A percentile compares a stretch with the other conserved stretches of the same genome.
Conservation (phyloP, 1,140 invertebrate species). For the Berghia stephanieae region DNA sequence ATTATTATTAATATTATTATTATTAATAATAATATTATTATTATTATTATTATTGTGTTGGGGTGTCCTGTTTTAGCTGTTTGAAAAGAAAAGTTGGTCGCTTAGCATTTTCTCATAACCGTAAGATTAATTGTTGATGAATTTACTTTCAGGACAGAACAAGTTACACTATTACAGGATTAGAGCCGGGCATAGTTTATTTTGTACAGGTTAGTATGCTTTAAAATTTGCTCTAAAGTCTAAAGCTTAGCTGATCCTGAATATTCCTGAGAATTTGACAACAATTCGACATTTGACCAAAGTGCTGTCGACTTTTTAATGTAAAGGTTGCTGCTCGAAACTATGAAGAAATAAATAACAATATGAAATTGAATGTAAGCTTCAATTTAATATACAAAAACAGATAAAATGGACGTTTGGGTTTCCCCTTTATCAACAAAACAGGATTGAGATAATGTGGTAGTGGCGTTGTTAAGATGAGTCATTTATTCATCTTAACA, state of each 20-base stretch:
- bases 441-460: no score
- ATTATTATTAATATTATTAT: not conserved
- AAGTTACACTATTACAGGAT: constrained; percentile 21
- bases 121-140: not conserved
- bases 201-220: constrained; percentile 33
- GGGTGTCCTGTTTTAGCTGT: not conserved
- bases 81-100: not conserved
- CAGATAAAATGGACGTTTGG: no score
- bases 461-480: no score
- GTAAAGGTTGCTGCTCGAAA: no score
- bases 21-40: not conserved
- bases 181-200: constrained; percentile 30
- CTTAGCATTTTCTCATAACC: not conserved
- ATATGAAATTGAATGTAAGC: no score
- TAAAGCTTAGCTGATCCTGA: not conserved
- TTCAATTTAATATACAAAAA: no score
- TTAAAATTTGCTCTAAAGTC: not conserved
- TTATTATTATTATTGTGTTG: not conserved
- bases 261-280: not conserved
- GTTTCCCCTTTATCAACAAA: no score
- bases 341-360: no score
- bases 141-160: constrained; percentile 20
- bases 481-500: no score
- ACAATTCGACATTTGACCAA: not conserved
- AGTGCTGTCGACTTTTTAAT: no score